Evolutionary conservation across 35 echinoderm and acorn worm species (phyloP), one percentile per base, ranked within the genome.

Genomic region (Strongylocentrotus purpuratus): DNA sequence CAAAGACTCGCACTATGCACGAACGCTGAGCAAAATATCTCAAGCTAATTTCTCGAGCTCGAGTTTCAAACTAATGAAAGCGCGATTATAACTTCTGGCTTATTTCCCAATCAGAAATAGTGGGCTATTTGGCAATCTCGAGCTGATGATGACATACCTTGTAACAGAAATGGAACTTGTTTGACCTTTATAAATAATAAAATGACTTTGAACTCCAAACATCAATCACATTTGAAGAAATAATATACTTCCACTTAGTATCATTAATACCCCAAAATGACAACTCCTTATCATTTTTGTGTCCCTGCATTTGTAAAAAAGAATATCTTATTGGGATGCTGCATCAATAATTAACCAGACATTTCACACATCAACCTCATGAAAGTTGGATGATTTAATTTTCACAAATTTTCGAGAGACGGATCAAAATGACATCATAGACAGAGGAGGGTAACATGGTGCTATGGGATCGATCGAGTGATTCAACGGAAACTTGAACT

Each of bases 401-500:
- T 70, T 70, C 25, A 25, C 61, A 6, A 22, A 4, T 78, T 78
- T 78, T 55, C 50, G 11, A 28, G 4, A 78, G 2, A 70, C 25
- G 7, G 50, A 55, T 55, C 50, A 15, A 55, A 55, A 78, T 78
- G 65, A 78, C 65, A 22, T 78, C 65, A 78, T 28, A 78, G 65
- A 28, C 65, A 28, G 2, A 78, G 65, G 65, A n/a, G 65, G 22
- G 28, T 28, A 7, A 78, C 65, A 78, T 78, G 28, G 65, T 78
- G 65, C 65, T 78, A 28, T 78, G 22, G 2, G 65, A 41, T 41
- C 35, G 35, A 41, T 41, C 35, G 35, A 78, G 65, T 78, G 65
- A 78, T 22, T 78, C 65, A 78, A 78, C 65, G 65, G 65, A 78
- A 78, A 78, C 65, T 78, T 78, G 65, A 78, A 78, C 65, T 78